Base-by-base conservation (phyloP, 2,797 vertebrate genomes). In the Phrynocephalus forsythii region DNA sequence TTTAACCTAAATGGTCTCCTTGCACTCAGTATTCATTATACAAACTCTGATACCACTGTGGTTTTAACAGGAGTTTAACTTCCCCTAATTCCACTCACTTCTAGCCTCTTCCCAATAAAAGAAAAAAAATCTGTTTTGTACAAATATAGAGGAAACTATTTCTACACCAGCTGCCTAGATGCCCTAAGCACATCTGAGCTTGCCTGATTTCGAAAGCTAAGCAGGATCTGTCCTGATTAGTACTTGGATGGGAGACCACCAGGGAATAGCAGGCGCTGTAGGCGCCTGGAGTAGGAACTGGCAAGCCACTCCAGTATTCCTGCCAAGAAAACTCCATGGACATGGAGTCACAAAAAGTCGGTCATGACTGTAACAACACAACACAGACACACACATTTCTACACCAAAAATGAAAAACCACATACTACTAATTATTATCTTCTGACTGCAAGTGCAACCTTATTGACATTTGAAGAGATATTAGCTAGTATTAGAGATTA, bases 331-430 rank as follows among this genome's bases (percentile, higher is more conserved):
- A 44, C 38, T 44, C 38, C 38, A 44, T 44, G 38, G 38, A 44
- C 38, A 44, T 44, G 38, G 38, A 44, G 38, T 44, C 38, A 44
- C 38, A 44, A 44, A 44, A 44, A 44, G 38, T 44, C 38, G 5
- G 38, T 44, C 38, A 44, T 44, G 38, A 44, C 38, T 44, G 38
- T 44, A 44, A 44, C 38, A 44, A 44, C 38, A 3, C 38, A 44
- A 44, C 38, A 44, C 38, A 44, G 38, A 44, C 38, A 44, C 38
- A 38, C 38, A 44, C 38, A 44, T 44, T 44, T 44, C 56, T 48
- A 77, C 38, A 86, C 72, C 60, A 48, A 72, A 20, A 73, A 44
- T 0, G 87, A 76, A 90, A 90, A 91, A 91, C 77, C 16, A 83
- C 44, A 75, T 92, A 84, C 7, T 87, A 44, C 86, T 79, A 80